Percentiles rank a stretch among this genome's conserved stretches.
Evolutionary conservation across 2,113 vertebrate genomes (phyloP).

Genomic region (Dasyornis broadbenti): DNA sequence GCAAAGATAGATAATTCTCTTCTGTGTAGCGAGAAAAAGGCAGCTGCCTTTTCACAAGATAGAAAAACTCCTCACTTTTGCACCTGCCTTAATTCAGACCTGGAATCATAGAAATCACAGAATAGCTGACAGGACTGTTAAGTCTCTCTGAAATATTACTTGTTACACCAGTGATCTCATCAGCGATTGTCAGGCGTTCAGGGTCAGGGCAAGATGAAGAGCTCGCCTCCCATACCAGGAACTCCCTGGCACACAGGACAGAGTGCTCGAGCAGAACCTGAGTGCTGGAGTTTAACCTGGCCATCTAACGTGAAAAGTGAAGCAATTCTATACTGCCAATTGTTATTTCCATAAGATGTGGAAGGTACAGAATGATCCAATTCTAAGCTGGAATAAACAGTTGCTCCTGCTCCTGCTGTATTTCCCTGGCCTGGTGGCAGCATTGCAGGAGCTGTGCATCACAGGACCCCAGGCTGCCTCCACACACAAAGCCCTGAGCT

Average conservation of each 20-base stretch:
- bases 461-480: rapidly evolving
- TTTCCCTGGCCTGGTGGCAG: background rate
- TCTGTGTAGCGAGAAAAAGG: background rate
- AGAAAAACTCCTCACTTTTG: background rate
- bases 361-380: background rate
- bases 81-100: background rate
- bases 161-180: background rate
- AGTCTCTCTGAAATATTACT: background rate
- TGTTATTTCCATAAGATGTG: background rate
- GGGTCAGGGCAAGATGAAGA: background rate
- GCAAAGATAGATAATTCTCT: background rate
- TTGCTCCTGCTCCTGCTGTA: background rate
- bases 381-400: background rate
- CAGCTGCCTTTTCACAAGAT: background rate
- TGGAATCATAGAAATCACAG: background rate
- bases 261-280: background rate
- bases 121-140: background rate
- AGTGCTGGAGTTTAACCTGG: background rate
- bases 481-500: background rate
- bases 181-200: background rate
- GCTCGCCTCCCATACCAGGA: background rate
- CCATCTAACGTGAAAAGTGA: background rate
- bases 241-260: background rate
- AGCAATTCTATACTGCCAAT: background rate
- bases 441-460: background rate